These are phyloP conservation scores for Polydrusus tereticollis DNA, from an alignment of 2,888 invertebrate species.

Conservation along the genomic window DNA sequence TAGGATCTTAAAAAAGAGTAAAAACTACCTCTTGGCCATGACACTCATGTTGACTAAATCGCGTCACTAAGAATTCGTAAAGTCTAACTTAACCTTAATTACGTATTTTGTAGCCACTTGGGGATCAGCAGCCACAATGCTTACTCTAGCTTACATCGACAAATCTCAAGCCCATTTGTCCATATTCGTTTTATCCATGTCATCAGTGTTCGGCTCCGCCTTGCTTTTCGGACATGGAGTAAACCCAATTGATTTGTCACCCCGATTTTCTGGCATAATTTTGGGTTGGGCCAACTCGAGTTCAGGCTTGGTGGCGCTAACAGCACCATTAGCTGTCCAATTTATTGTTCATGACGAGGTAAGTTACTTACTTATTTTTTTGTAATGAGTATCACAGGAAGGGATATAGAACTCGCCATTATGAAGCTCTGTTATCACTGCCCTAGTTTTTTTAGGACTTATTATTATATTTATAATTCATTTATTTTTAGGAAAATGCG, in stretches of 20 bases:
- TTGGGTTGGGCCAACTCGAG: conserved; percentile 87
- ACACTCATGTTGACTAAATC: too few relatives aligned
- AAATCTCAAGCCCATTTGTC: conserved; percentile 12
- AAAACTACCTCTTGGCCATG: too few relatives aligned
- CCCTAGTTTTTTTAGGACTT: too few relatives aligned
- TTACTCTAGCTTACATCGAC: conserved; percentile 8
- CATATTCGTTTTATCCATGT: conserved; percentile 16
- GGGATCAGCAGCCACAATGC: conserved; percentile 20
- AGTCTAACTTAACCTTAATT: too few relatives aligned
- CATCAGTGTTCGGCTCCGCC: conserved; percentile 11
- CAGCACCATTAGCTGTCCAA: conserved; percentile 81
- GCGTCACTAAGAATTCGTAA: too few relatives aligned
- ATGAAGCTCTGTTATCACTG: too few relatives aligned
- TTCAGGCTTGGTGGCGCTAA: conserved; percentile 81
- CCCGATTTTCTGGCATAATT: conserved; percentile 84
- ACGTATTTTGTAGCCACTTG: conserved; percentile 22
- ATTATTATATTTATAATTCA: background rate
- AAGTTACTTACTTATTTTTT: conserved; percentile 46
- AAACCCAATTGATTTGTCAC: conserved; percentile 87
- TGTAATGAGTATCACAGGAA: too few relatives aligned
- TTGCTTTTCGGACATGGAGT: conserved; percentile 71
- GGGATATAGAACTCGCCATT: too few relatives aligned
- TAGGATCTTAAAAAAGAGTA: too few relatives aligned
- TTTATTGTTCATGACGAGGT: conserved; percentile 78
- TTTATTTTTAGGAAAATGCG: conserved; percentile 24